phyloP scores from a whole-genome alignment of 2,888 invertebrate genomes.

The Sminthurinus aureus region DNA sequence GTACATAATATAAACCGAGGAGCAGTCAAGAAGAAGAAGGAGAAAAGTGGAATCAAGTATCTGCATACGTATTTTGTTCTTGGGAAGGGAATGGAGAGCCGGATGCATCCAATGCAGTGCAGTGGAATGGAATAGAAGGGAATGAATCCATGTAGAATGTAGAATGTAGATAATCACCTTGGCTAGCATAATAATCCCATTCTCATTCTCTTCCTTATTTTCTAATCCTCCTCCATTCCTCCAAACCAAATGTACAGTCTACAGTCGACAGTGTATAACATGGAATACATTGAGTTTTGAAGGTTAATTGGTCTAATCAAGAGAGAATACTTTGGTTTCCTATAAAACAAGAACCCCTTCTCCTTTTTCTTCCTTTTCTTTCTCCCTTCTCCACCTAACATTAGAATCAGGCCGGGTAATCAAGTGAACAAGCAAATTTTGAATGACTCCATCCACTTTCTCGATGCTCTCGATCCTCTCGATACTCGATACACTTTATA shows the following conservation, averaged over 20 bases:
- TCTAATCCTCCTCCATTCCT: background rate
- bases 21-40: background rate
- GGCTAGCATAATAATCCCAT: slow-evolving; percentile 30
- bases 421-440: background rate
- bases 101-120: background rate
- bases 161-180: slow-evolving; percentile 11
- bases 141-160: background rate
- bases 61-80: background rate
- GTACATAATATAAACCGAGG: background rate
- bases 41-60: background rate
- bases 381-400: background rate
- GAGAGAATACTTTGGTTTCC: slow-evolving; percentile 11
- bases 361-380: background rate
- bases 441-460: background rate
- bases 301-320: slow-evolving; percentile 38
- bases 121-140: background rate
- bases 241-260: too few relatives aligned
- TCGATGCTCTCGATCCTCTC: too few relatives aligned
- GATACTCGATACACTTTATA: too few relatives aligned
- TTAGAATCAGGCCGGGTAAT: background rate
- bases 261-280: too few relatives aligned
- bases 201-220: slow-evolving; percentile 10
- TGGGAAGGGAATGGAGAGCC: slow-evolving; percentile 10
- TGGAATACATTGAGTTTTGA: slow-evolving; percentile 6
- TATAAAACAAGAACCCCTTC: background rate